Percentiles rank a stretch among this genome's conserved stretches.
These are phyloP conservation scores for Cheilosia scutellata DNA, from an alignment of 2,888 invertebrate genomes.

Conservation along the genomic window DNA sequence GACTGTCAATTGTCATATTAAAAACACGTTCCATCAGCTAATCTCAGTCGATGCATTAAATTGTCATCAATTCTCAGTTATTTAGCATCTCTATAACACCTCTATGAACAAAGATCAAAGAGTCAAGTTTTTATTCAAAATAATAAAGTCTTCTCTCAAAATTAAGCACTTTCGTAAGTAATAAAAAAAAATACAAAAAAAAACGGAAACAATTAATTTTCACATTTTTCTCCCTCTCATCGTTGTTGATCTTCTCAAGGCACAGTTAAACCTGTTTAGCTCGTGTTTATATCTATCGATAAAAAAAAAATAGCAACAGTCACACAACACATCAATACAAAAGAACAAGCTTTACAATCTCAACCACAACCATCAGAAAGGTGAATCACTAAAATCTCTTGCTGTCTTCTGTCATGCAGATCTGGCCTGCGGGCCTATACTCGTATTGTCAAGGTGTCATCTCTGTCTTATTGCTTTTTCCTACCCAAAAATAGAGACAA, in stretches of 20 bases:
- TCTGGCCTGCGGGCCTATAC: constrained; percentile 28
- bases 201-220: constrained; percentile 71
- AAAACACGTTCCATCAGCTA: not conserved
- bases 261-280: constrained; percentile 55
- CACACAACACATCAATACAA: constrained; percentile 32
- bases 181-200: constrained; percentile 16
- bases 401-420: constrained; percentile 6
- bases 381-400: constrained; percentile 29
- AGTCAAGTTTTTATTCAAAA: not conserved
- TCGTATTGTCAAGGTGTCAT: constrained; percentile 57
- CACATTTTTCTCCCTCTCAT: constrained; percentile 50
- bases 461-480: constrained; percentile 36
- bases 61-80: constrained; percentile 3
- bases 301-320: constrained; percentile 35
- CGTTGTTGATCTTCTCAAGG: constrained; percentile 35
- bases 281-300: constrained; percentile 53
- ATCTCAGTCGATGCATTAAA: constrained; percentile 15
- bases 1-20: too few relatives aligned
- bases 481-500: not conserved
- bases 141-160: too few relatives aligned
- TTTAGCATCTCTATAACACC: not conserved
- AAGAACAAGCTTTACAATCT: constrained; percentile 16
- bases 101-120: not conserved
- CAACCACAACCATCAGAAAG: constrained; percentile 20
- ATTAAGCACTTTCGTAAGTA: not conserved